These are phyloP conservation scores for Eidolon helvum DNA, from an alignment of 2,113 vertebrate genomes.

Conservation along the genomic window DNA sequence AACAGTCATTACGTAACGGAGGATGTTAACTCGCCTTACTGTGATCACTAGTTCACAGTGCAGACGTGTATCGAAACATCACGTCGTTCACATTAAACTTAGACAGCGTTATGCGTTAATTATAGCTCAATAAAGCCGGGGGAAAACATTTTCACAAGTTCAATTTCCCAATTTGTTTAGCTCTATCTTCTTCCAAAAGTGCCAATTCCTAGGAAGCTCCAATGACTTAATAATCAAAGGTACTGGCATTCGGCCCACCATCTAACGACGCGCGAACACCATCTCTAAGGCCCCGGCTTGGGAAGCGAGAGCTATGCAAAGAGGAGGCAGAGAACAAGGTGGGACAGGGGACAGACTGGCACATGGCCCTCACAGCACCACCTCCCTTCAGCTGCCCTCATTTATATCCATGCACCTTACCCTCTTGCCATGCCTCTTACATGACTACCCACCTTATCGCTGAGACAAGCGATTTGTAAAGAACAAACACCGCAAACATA, in stretches of 20 bases:
- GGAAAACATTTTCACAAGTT: not conserved
- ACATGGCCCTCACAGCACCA: not conserved
- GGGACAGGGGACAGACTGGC: not conserved
- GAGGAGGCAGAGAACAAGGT: not conserved
- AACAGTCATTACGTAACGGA: not conserved
- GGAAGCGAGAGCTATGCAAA: not conserved
- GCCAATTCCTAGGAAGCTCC: not conserved
- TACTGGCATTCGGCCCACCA: not conserved
- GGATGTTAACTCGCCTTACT: not conserved
- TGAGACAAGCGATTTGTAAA: not conserved
- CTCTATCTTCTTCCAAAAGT: not conserved
- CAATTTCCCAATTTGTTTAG: not conserved
- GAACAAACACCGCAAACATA: not conserved
- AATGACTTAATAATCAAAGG: not conserved
- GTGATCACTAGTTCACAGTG: not conserved
- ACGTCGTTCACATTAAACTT: not conserved
- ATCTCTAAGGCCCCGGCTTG: not conserved
- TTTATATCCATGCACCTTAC: not conserved
- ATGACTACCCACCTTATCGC: not conserved
- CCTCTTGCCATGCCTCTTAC: not conserved
- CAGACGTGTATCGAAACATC: not conserved
- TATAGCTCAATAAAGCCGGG: not conserved
- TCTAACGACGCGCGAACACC: not conserved
- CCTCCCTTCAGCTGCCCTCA: not conserved
- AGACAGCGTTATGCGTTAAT: no score